Evolutionary conservation across 2,113 vertebrate genomes (phyloP), one percentile per base, ranked within the genome.

Genomic region (Petroica traversi): DNA sequence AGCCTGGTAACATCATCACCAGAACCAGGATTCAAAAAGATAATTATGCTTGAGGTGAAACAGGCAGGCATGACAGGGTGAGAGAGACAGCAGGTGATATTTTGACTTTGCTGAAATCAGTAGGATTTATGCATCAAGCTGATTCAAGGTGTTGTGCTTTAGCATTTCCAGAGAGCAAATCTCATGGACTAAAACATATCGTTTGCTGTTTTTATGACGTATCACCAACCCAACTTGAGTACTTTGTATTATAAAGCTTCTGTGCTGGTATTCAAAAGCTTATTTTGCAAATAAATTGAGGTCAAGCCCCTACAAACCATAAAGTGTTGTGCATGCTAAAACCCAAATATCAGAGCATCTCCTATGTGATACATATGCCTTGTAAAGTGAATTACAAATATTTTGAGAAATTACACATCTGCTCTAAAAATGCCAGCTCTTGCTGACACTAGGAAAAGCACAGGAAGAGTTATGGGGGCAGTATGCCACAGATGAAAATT

Each of bases 381-480:
- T 57, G 20, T 58, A 89, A 75, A 91, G 69, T 40, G 20, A 87
- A 85, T 89, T 94, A 89, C 33, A 82, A 75, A 46, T 89, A 91
- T 94, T 95, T 95, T 58, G 84, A 88, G 94, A 94, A 94, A 91
- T 93, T 82, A 89, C 66, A 79, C 46, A 78, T 82, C 84, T 92
- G 74, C 62, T 94, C 74, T 93, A 79, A 89, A 95, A 92, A 79
- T 1, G 6, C 73, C 91, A 94, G 34, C 54, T 76, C 63, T 85
- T 95, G 89, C 89, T 95, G 93, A 95, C 77, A 66, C 34, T 12
- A 14, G 45, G 34, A 79, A 87, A 93, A 94, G 57, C 71, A 75
- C 48, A 78, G 49, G 46, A 91, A 91, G 89, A 94, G 58, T 95
- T 94, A 95, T 43, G 58, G 66, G 66, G 91, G 71, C 49, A 62